Evolutionary conservation across 1,140 invertebrate species (phyloP).

Genomic region (Kradibia gibbosae): DNA sequence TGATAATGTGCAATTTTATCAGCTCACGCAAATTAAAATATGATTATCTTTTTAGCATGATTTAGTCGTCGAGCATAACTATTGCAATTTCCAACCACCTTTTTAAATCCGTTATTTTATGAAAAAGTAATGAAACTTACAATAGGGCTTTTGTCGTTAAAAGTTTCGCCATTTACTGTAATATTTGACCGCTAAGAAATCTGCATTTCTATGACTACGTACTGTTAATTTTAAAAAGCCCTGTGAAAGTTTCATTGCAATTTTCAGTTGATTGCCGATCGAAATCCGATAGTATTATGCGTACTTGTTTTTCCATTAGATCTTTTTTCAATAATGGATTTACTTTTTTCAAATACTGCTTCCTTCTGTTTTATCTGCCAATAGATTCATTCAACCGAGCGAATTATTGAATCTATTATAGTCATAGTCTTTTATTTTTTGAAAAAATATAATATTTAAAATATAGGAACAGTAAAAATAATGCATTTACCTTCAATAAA

Average conservation of each 20-base stretch:
- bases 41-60: background rate
- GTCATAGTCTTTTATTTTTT: background rate
- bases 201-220: background rate
- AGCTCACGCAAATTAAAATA: background rate
- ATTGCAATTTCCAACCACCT: constrained; percentile 1
- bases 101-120: constrained; percentile 37
- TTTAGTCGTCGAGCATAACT: background rate
- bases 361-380: background rate
- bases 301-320: background rate
- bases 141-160: background rate
- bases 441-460: background rate
- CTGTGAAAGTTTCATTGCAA: background rate
- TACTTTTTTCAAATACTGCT: background rate
- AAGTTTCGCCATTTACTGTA: background rate
- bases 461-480: background rate
- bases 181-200: background rate
- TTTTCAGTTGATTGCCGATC: background rate
- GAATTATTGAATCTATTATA: background rate
- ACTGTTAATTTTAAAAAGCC: background rate
- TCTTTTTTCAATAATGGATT: background rate
- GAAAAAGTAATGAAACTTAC: constrained; percentile 2
- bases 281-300: background rate
- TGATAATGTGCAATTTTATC: background rate
- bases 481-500: background rate
- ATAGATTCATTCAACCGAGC: background rate